Percentiles rank a stretch among this genome's conserved stretches.
phyloP scores from a whole-genome alignment of 1,140 invertebrate genomes.

The Coelopa frigida region DNA sequence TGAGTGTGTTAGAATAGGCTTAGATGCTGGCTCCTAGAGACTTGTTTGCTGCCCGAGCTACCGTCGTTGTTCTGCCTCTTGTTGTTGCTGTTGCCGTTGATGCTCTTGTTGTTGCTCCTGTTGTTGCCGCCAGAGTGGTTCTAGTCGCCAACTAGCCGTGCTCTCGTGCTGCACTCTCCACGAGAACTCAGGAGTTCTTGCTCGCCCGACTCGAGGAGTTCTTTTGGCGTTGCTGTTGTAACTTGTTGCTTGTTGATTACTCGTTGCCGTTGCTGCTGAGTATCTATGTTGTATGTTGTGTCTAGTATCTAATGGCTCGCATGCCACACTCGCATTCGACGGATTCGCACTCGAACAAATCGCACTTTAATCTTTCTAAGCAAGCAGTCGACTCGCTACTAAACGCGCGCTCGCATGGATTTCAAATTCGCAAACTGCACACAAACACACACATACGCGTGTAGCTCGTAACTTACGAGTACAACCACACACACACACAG shows the following conservation, averaged over 20 bases:
- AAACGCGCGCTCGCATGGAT: too few relatives aligned
- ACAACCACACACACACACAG: too few relatives aligned
- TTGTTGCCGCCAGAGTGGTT: neutral
- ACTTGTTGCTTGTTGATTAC: neutral
- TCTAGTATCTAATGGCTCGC: too few relatives aligned
- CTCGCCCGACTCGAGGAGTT: neutral
- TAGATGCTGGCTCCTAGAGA: neutral
- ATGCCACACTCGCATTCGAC: too few relatives aligned
- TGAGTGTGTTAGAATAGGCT: neutral
- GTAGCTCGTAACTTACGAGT: too few relatives aligned
- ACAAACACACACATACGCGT: too few relatives aligned
- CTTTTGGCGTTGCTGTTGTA: neutral
- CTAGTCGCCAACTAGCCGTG: too few relatives aligned
- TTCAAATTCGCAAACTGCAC: too few relatives aligned
- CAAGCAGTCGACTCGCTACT: neutral
- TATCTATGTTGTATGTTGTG: too few relatives aligned
- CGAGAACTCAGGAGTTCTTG: too few relatives aligned
- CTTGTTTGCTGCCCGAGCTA: neutral
- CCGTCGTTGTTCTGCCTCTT: constrained; percentile 4
- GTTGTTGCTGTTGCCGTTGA: neutral
- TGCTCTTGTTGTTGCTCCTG: constrained; percentile 1
- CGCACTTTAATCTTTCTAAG: neutral
- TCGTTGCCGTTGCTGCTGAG: neutral
- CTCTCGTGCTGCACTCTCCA: too few relatives aligned
- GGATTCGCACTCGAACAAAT: too few relatives aligned